Base-by-base conservation (phyloP, 2,797 vertebrate genomes). In the Enteromius thamalakanensis region DNA sequence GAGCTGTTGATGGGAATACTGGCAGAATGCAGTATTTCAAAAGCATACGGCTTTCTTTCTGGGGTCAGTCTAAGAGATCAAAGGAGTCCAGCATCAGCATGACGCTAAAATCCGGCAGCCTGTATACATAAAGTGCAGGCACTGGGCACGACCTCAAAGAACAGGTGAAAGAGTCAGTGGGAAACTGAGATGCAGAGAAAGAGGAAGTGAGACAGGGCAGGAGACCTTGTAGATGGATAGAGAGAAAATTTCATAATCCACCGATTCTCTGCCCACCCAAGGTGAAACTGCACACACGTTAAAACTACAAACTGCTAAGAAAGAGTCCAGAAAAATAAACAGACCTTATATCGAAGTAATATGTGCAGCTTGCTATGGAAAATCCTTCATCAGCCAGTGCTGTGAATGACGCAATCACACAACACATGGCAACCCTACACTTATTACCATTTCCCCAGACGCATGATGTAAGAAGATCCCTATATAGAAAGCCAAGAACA, bases 81-180 rank as follows among this genome's bases (percentile, higher is more conserved):
- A 86, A 88, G 65, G 14, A 62, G 49, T 14, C 19, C 49, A 53
- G 68, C 75, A 76, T 85, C 87, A 84, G 81, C 79, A 82, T 75
- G 82, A 34, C 32, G 17, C 51, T 75, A 75, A 74, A 55, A 81
- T 80, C 79, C 65, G 21, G 6, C 64, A 53, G 55, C 37, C 42
- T 76, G 55, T 37, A 23, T 51, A 53, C 58, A 40, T 53, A 85
- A 79, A 79, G 74, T 68, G 34, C 40, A 67, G 72, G 9, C 26
- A 62, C 7, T 49, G 80, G 58, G 70, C 45, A 64, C 2, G 29
- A 37, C 49, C 67, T 80, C 80, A 80, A 80, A 83, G 58, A 71
- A 67, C 65, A 70, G 68, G 29, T 69, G 67, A 76, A 62, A 6
- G 29, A 49, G 49, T 40, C 49, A 70, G 74, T 58, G 26, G 47